Conservation (phyloP, 2,888 invertebrate genomes). For the Lagria hirta region DNA sequence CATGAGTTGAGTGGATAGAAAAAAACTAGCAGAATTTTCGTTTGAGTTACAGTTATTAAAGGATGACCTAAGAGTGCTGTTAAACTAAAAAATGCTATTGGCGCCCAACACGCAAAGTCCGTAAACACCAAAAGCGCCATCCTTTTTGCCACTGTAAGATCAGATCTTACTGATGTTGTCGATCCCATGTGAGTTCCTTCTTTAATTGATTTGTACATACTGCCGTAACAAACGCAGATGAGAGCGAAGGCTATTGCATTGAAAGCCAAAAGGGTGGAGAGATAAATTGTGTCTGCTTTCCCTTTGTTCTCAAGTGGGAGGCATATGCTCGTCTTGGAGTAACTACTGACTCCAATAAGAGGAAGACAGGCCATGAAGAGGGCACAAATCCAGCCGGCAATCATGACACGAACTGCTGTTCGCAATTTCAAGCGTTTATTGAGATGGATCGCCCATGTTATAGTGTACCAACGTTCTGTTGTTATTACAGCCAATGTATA, state of each 20-base stretch:
- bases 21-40: conserved; percentile 63
- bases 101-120: conserved; percentile 65
- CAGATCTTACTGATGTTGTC: conserved; percentile 53
- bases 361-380: conserved; percentile 62
- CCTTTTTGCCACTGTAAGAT: conserved; percentile 61
- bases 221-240: conserved; percentile 64
- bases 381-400: conserved; percentile 60
- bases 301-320: conserved; percentile 63
- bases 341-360: conserved; percentile 64
- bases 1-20: conserved; percentile 71
- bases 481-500: conserved; percentile 68
- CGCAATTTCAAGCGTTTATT: conserved; percentile 62
- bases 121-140: conserved; percentile 70
- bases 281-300: conserved; percentile 58
- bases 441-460: conserved; percentile 63
- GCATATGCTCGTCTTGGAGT: conserved; percentile 68
- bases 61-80: conserved; percentile 64
- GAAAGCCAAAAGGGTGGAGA: conserved; percentile 59
- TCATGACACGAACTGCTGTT: conserved; percentile 61
- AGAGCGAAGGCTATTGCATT: conserved; percentile 65
- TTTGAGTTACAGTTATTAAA: conserved; percentile 59
- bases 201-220: conserved; percentile 63
- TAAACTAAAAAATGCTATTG: conserved; percentile 67
- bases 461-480: conserved; percentile 62
- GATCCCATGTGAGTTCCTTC: conserved; percentile 59